Conservation (phyloP, 2,113 vertebrate species). For the Corydoras sp. region DNA sequence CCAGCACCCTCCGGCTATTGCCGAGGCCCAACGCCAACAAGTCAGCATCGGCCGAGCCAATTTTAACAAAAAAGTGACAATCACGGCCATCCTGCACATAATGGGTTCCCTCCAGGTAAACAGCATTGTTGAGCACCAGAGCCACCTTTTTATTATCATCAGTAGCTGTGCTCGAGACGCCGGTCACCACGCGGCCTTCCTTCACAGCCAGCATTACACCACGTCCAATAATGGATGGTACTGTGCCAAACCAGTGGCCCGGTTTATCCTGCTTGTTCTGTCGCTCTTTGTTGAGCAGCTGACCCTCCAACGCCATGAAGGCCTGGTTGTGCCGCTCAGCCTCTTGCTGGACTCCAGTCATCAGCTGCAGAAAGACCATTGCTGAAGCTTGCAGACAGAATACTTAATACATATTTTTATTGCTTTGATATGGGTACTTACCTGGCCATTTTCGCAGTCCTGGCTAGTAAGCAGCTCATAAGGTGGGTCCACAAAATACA, state of each 20-base stretch:
- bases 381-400: background rate
- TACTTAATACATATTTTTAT: background rate
- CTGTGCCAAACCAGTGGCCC: conserved; percentile 94
- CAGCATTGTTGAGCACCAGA: conserved; percentile 83
- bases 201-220: conserved; percentile 94
- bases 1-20: conserved; percentile 86
- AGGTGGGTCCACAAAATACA: conserved; percentile 93
- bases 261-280: conserved; percentile 79
- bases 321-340: conserved; percentile 94
- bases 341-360: conserved; percentile 92
- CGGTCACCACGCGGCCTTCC: conserved; percentile 83
- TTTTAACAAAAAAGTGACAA: conserved; percentile 94
- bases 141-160: conserved; percentile 93
- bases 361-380: conserved; percentile 65
- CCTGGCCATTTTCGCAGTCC: conserved; percentile 92
- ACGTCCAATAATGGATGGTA: conserved; percentile 86
- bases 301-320: conserved; percentile 94
- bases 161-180: conserved; percentile 78
- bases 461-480: conserved; percentile 89
- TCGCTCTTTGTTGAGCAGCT: conserved; percentile 83
- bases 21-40: conserved; percentile 85
- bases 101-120: conserved; percentile 92
- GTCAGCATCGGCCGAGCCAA: conserved; percentile 85
- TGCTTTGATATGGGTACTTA: conserved; percentile 50
- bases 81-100: conserved; percentile 92